Evolutionary conservation across 1,140 invertebrate genomes (phyloP), one percentile per base, ranked within the genome.

Genomic region (Hylyphantes graminicola): DNA sequence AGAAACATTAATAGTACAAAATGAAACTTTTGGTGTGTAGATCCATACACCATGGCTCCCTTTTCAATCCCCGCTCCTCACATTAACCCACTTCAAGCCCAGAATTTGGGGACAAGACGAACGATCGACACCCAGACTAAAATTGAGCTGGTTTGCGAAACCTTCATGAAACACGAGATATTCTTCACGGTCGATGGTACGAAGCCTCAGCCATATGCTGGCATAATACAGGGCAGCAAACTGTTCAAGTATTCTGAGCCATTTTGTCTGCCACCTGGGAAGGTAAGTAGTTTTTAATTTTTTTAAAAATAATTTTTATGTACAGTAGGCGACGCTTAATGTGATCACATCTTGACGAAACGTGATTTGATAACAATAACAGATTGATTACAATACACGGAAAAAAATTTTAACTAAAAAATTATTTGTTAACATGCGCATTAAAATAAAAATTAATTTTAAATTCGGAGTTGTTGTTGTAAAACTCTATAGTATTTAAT

Each of bases 201-300:
- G 54, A 83, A 74, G 75, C 80, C 80, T 17, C 80, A 83, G n/a
- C 80, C 80, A 10, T 83, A 83, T 83, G 80, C 72, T 64, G 70
- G 70, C 19, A 83, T 83, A n/a, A 63, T 75, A 15, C 80, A 83
- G 57, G 80, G 80, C 9, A 83, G 72, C 59, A 75, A 83, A 19
- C 21, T 59, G 3, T 53, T 54, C 48, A 83, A 83, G 35, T 83
- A 83, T n/a, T 54, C 15, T 12, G n/a, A 12, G 10, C 80, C 80
- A 48, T 75, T 83, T 54, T 75, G 13, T 2, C 51, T 83, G 15
- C 70, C 80, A n/a, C 48, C 53, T 15, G 80, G 80, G 0, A 83
- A 83, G 57, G 57, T 35, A 35, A 35, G 35, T 35, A 35, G 2
- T 35, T 35, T 35, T 35, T 35, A 1, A 35, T n/a, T n/a, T n/a